Conservation (phyloP, 2,113 vertebrate species). For the Nycticryphes semicollaris region DNA sequence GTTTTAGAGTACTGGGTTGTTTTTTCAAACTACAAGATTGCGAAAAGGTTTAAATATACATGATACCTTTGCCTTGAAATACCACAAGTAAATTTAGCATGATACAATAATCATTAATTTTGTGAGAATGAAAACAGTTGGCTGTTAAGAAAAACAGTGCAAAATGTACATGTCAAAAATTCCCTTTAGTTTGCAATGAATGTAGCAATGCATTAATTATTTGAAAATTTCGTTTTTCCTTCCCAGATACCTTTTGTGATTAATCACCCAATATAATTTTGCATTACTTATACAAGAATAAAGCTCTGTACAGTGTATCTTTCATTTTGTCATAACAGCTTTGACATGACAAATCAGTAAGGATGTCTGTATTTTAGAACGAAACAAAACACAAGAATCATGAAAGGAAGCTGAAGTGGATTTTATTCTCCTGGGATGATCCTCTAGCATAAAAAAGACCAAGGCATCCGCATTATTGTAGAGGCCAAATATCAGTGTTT, state of each 20-base stretch:
- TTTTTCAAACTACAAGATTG: background rate
- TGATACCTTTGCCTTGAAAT: background rate
- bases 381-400: background rate
- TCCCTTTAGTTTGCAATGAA: background rate
- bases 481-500: background rate
- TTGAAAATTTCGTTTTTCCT: background rate
- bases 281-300: background rate
- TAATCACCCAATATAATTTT: background rate
- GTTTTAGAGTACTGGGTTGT: background rate
- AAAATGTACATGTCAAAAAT: background rate
- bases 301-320: background rate
- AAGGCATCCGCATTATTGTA: background rate
- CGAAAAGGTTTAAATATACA: background rate
- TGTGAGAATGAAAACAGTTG: background rate
- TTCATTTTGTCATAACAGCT: background rate
- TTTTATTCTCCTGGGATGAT: background rate
- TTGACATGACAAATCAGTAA: background rate
- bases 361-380: fast-evolving
- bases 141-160: background rate
- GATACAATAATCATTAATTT: background rate
- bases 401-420: background rate
- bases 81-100: background rate
- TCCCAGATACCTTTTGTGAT: background rate
- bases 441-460: background rate
- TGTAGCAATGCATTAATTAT: background rate